Percentiles rank a stretch among this genome's conserved stretches.
Conservation (phyloP, 2,797 vertebrate genomes). For the Dermochelys coriacea region DNA sequence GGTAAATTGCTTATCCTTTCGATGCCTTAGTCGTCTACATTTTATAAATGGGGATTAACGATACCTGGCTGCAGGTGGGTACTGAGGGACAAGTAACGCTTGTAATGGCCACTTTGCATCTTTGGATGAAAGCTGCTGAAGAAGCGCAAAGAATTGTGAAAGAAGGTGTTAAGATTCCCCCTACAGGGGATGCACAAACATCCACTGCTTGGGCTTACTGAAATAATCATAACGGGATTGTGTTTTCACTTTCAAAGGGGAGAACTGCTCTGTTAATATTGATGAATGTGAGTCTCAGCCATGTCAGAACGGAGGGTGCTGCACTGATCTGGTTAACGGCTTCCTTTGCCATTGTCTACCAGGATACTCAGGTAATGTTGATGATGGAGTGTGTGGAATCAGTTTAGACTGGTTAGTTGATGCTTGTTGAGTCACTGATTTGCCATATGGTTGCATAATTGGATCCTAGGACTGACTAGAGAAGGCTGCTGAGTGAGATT, state of each 20-base stretch:
- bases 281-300: conserved; percentile 90
- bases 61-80: not conserved
- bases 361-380: conserved; percentile 89
- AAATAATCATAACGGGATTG: not conserved
- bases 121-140: not conserved
- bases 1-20: not conserved
- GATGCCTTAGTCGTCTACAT: accelerated
- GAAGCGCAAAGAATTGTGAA: not conserved
- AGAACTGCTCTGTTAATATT: conserved; percentile 87
- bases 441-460: not conserved
- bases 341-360: conserved; percentile 88
- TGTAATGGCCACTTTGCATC: not conserved
- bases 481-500: not conserved
- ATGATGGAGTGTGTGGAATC: not conserved
- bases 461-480: not conserved
- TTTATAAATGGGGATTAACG: accelerated
- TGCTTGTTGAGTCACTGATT: not conserved
- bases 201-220: not conserved
- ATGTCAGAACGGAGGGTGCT: conserved; percentile 88
- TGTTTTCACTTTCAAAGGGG: conserved; percentile 80
- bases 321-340: conserved; percentile 86
- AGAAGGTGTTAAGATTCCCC: not conserved
- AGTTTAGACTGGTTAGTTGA: accelerated
- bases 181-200: not conserved
- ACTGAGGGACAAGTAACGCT: not conserved